Evolutionary conservation across 2,888 invertebrate genomes (phyloP), one percentile per base, ranked within the genome.

Genomic region (Conus canariensis): DNA sequence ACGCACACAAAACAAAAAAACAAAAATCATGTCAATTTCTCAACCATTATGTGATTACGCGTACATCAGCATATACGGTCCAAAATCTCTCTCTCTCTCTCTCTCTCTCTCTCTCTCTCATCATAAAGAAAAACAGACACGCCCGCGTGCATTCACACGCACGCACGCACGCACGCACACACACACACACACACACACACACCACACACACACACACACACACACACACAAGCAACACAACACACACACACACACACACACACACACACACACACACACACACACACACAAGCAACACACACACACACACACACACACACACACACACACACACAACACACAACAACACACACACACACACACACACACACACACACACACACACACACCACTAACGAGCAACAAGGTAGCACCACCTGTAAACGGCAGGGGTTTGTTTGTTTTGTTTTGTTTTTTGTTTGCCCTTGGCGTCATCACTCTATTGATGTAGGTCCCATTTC

Each of bases 281-380:
- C 19, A 74, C 74, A 74, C 74, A 74, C 74, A 14, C 74, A 14
- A 12, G 12, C 74, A 74, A 45, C 77, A 77, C 77, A 77, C 77
- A 77, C 30, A 77, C 77, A 77, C 77, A 25, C 77, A 77, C 77
- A 77, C 77, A 77, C 77, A 77, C 77, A 77, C 25, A 77, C 77
- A 77, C 45, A 45, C 30, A 30, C 30, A 30, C 30, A 30, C 30
- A 30, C 30, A 30, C 30, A 30, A 30, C 30, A 30, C 30, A 30
- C 30, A 30, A 30, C 30, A 30, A 30, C 30, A 2, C 30, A 30
- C 30, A 30, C 30, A 30, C 30, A 30, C 30, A 30, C 30, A 30
- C 30, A 30, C 30, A 30, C 30, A 30, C 30, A 30, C 30, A 30
- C 30, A 30, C 30, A 30, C 30, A 30, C 30, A 30, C 30, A 30